Evolutionary conservation across 2,113 vertebrate genomes (phyloP).

Genomic region (Cyprinodon tularosa): DNA sequence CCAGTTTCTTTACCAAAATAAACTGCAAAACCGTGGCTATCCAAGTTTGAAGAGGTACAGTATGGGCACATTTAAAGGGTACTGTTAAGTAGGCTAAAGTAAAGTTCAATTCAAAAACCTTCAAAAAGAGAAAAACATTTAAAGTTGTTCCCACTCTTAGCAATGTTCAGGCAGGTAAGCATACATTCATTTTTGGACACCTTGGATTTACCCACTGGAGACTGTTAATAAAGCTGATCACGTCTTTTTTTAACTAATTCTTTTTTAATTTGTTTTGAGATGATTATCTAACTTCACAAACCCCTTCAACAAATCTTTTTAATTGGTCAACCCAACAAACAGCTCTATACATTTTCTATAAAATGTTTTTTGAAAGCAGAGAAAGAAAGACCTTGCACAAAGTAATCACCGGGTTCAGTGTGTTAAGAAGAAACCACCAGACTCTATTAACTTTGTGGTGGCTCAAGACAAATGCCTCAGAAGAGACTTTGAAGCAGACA

Average conservation of each 20-base stretch:
- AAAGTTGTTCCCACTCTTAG: neutral
- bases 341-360: neutral
- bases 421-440: conserved; percentile 51
- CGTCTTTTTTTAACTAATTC: too few species aligned
- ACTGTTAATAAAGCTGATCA: too few species aligned
- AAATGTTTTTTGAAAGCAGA: neutral
- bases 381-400: neutral
- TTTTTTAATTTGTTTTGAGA: neutral
- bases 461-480: conserved; percentile 51
- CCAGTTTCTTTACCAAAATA: too few species aligned
- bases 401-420: conserved; percentile 42
- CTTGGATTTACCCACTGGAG: too few species aligned
- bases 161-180: neutral
- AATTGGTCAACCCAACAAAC: neutral
- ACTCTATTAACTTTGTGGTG: conserved; percentile 48
- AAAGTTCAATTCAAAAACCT: neutral
- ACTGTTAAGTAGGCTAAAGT: neutral
- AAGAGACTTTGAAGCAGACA: conserved; percentile 1
- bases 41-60: neutral
- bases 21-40: too few species aligned
- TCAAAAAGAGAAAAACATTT: neutral
- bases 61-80: neutral
- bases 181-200: neutral
- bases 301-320: neutral
- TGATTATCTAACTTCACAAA: neutral